phyloP scores from a whole-genome alignment of 1,140 invertebrate species.

The Propsilocerus akamusi region DNA sequence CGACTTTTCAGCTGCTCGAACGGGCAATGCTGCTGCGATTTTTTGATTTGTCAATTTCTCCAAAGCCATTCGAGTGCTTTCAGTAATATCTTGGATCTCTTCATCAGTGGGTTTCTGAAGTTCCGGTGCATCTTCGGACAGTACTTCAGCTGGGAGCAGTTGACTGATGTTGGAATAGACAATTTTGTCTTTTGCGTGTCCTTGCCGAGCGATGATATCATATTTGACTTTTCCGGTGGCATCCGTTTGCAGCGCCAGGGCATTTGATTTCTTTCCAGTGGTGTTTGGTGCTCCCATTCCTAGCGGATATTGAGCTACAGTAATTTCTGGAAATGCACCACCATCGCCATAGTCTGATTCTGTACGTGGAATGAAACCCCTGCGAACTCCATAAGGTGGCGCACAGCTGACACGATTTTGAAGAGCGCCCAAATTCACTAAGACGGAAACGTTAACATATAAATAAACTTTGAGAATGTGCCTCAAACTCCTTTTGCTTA shows the following conservation, averaged over 20 bases:
- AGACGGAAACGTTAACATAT: neutral
- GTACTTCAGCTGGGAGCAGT: constrained; percentile 80
- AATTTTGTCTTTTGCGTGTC: constrained; percentile 92
- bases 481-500: constrained; percentile 16
- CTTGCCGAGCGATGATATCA: constrained; percentile 86
- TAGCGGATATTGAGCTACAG: constrained; percentile 93
- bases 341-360: constrained; percentile 85
- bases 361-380: constrained; percentile 82
- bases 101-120: constrained; percentile 76
- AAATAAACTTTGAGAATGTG: neutral
- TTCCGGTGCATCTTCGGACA: constrained; percentile 75
- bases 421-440: constrained; percentile 37
- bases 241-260: constrained; percentile 85
- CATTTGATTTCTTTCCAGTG: constrained; percentile 50
- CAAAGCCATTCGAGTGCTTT: constrained; percentile 62
- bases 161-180: constrained; percentile 93
- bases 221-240: constrained; percentile 91
- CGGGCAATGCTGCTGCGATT: constrained; percentile 86
- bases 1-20: constrained; percentile 72
- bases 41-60: constrained; percentile 79
- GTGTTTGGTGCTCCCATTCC: constrained; percentile 63
- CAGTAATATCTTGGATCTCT: constrained; percentile 67
- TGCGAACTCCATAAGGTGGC: constrained; percentile 91
- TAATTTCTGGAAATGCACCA: constrained; percentile 96
- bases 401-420: constrained; percentile 69